Conservation (phyloP, 2,113 vertebrate species). For the Anguilla rostrata region DNA sequence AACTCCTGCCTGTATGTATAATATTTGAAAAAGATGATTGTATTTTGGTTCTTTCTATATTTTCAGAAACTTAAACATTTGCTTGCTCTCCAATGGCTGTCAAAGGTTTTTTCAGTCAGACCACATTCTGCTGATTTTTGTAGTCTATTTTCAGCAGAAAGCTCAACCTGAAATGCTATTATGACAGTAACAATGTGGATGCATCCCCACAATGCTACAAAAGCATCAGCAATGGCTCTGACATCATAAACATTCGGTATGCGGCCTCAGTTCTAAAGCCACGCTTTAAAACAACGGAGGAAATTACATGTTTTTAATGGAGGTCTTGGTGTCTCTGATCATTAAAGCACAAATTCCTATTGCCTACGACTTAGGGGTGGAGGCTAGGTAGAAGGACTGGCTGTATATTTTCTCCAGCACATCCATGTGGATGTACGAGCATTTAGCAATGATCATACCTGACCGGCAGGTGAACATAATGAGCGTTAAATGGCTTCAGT, state of each 20-base stretch:
- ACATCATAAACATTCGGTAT: neutral
- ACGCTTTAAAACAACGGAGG: neutral
- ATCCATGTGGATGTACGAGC: neutral
- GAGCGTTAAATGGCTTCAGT: neutral
- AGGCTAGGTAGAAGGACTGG: neutral
- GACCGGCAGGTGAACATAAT: neutral
- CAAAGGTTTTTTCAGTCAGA: neutral
- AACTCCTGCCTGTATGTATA: too few species aligned
- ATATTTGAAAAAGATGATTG: too few species aligned
- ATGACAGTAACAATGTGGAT: neutral
- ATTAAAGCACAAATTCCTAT: neutral
- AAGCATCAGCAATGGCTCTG: neutral
- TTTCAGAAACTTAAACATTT: neutral
- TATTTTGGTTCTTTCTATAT: too few species aligned
- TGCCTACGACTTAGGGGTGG: neutral
- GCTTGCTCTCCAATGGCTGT: neutral
- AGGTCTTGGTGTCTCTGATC: neutral
- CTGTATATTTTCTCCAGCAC: neutral
- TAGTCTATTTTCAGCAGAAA: neutral
- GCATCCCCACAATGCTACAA: neutral
- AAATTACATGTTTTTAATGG: neutral
- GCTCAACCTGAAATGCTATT: neutral
- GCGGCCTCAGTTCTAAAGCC: neutral
- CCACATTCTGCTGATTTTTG: neutral
- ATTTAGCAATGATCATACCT: neutral